These are phyloP conservation scores for Scaptomyza cyrtandrae DNA, from an alignment of 2,888 invertebrate genomes.

Conservation along the genomic window DNA sequence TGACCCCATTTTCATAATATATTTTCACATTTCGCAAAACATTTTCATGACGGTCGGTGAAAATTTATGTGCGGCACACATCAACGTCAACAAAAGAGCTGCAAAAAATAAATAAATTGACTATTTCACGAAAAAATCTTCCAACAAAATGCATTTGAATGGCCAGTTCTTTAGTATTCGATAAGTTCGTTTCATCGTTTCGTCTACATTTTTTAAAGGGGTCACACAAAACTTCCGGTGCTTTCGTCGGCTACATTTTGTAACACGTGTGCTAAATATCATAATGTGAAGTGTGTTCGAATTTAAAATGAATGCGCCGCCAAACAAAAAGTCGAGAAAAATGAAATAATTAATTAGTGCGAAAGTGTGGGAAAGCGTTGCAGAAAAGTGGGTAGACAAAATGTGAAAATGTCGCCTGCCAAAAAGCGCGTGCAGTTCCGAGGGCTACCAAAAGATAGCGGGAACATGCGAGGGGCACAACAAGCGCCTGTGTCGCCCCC, in stretches of 20 bases:
- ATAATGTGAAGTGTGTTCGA: slow-evolving; percentile 2
- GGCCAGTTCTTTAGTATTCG: slow-evolving; percentile 56
- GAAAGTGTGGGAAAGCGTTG: slow-evolving; percentile 9
- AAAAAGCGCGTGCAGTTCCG: slow-evolving; percentile 72
- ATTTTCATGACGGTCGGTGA: slow-evolving; percentile 37
- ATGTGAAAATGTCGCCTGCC: slow-evolving; percentile 73
- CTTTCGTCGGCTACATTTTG: slow-evolving; percentile 47
- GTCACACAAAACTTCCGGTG: slow-evolving; percentile 57
- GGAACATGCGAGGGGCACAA: background rate
- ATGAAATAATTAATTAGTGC: slow-evolving; percentile 54
- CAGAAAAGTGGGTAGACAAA: slow-evolving; percentile 14
- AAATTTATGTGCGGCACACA: slow-evolving; percentile 63
- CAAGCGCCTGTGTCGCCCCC: slow-evolving; percentile 2
- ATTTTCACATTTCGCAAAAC: slow-evolving; percentile 37
- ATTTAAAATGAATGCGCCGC: background rate
- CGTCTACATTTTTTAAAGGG: no score
- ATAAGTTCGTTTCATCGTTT: no score
- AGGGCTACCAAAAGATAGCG: slow-evolving; percentile 49
- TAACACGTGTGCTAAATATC: slow-evolving; percentile 66
- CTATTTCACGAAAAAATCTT: slow-evolving; percentile 20
- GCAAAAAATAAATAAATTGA: slow-evolving; percentile 58
- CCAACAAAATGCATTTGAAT: slow-evolving; percentile 66
- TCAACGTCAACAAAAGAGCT: slow-evolving; percentile 73
- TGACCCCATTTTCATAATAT: slow-evolving; percentile 72
- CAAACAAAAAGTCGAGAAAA: slow-evolving; percentile 23